phyloP scores from a whole-genome alignment of 2,113 vertebrate genomes.

The Orycteropus afer region DNA sequence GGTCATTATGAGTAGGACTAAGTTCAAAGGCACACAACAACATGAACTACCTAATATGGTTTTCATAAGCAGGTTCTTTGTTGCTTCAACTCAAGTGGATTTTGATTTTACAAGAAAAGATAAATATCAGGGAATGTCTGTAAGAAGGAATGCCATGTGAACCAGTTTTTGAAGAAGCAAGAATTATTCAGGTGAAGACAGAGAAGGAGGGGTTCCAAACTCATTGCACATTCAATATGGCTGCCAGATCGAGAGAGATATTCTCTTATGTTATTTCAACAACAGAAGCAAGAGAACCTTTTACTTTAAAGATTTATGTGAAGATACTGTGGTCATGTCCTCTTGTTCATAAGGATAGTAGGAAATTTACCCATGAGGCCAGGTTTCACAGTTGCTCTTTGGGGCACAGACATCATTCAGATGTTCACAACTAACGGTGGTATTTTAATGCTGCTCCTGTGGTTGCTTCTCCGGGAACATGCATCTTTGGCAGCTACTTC shows the following conservation, averaged over 20 bases:
- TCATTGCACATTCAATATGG: background rate
- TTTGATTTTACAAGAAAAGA: background rate
- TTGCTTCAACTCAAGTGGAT: background rate
- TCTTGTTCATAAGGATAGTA: too few relatives aligned
- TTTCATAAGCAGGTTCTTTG: background rate
- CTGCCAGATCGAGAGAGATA: background rate
- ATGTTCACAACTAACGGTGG: background rate
- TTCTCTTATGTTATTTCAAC: background rate
- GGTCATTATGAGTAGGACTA: too few relatives aligned
- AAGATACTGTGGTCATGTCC: too few relatives aligned
- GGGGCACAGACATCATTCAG: background rate
- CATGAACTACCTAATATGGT: background rate
- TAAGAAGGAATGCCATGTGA: background rate
- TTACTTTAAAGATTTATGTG: too few relatives aligned
- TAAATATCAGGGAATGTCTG: background rate
- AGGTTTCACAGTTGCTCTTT: background rate
- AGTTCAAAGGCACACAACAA: too few relatives aligned
- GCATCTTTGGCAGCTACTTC: background rate
- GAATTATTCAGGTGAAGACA: background rate
- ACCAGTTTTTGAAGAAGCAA: background rate
- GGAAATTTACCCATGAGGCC: background rate
- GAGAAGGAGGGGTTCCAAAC: background rate
- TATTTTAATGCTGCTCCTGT: background rate
- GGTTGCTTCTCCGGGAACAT: too few relatives aligned
- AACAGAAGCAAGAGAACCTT: background rate